Conservation (phyloP, 2,888 invertebrate genomes). For the Hemithea aestivaria region DNA sequence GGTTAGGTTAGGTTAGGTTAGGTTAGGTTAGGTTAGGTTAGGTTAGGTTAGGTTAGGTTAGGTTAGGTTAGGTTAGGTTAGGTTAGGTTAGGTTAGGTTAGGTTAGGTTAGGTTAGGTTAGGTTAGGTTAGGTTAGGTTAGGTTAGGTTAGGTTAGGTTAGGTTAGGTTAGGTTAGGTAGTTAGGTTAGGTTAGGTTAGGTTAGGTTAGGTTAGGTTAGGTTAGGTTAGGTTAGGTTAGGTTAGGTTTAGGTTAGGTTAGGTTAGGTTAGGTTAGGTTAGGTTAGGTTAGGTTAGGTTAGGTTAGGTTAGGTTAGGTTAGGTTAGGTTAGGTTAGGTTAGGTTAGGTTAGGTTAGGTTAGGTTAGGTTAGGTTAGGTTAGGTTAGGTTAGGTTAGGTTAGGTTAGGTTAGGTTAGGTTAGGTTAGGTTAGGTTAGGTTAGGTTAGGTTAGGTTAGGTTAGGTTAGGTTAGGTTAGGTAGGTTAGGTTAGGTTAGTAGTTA, state of each 20-base stretch:
- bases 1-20: constrained; percentile 16
- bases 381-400: constrained; percentile 22
- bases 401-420: constrained; percentile 22
- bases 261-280: constrained; percentile 19
- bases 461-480: constrained; percentile 22
- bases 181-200: constrained; percentile 20
- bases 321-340: constrained; percentile 21
- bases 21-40: constrained; percentile 18
- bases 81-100: constrained; percentile 14
- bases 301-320: constrained; percentile 21
- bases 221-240: constrained; percentile 19
- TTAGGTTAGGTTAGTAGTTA: constrained; percentile 22
- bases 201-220: constrained; percentile 19
- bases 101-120: constrained; percentile 17
- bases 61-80: constrained; percentile 21
- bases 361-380: constrained; percentile 21
- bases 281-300: constrained; percentile 20
- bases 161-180: constrained; percentile 22
- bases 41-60: constrained; percentile 14
- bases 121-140: constrained; percentile 18
- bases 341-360: constrained; percentile 24
- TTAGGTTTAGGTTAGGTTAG: constrained; percentile 21
- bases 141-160: constrained; percentile 20
- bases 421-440: constrained; percentile 21
- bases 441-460: constrained; percentile 22